Percentiles rank a stretch among this genome's conserved stretches.
phyloP scores from a whole-genome alignment of 2,888 invertebrate genomes.

The Oeneis ivallda region DNA sequence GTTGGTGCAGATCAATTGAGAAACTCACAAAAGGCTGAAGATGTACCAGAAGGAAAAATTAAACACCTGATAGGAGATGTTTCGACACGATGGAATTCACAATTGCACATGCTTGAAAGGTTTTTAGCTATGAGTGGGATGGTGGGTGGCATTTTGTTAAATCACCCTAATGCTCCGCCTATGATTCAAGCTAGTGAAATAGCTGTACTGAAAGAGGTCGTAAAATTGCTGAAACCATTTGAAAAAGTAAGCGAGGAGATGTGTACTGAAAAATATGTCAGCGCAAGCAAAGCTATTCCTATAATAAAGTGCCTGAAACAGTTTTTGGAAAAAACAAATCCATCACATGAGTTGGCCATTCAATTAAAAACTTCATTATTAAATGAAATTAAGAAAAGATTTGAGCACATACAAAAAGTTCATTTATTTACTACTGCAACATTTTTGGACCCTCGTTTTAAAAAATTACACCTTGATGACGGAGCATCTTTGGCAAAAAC shows the following conservation, averaged over 20 bases:
- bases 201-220: constrained; percentile 43
- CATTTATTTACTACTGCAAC: constrained; percentile 34
- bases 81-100: not conserved
- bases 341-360: constrained; percentile 40
- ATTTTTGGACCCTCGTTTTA: constrained; percentile 1
- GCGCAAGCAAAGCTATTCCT: constrained; percentile 47
- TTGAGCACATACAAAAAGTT: constrained; percentile 42
- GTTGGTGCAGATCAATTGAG: constrained; percentile 42
- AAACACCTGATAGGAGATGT: not conserved
- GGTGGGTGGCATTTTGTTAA: not conserved
- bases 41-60: constrained; percentile 19
- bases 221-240: constrained; percentile 42
- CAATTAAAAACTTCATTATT: constrained; percentile 41
- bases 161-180: not conserved
- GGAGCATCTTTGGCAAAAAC: constrained; percentile 17
- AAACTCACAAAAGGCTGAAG: constrained; percentile 38
- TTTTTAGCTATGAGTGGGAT: not conserved
- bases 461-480: too few species aligned
- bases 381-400: constrained; percentile 42
- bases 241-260: constrained; percentile 47
- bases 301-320: constrained; percentile 43
- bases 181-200: constrained; percentile 28
- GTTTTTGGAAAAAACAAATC: too few species aligned
- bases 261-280: constrained; percentile 47
- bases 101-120: not conserved